Evolutionary conservation across 2,797 vertebrate species (phyloP), one percentile per base, ranked within the genome.

Genomic region (Anableps anableps): DNA sequence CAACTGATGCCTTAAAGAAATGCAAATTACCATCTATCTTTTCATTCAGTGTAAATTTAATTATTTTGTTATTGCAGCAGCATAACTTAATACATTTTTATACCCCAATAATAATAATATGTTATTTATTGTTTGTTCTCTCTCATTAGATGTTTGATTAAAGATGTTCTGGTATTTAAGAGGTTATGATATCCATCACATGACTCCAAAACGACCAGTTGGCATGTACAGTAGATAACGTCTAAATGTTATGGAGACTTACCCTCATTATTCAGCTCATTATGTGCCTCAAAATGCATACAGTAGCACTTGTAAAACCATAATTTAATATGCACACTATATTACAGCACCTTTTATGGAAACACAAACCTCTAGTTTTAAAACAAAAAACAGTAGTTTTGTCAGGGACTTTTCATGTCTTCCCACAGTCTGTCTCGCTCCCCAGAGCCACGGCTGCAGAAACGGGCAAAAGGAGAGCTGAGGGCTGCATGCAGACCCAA

Each of bases 361-460:
- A 14, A 62, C 29, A 62, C 31, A 62, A 62, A 34, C 31, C 5
- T 19, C 29, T 64, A 36, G 31, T 34, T 64, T 19, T 34, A 5
- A 19, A 64, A 17, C 62, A 14, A 60, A 31, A n/a, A n/a, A n/a
- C n/a, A n/a, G n/a, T n/a, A n/a, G 88, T 93, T 94, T 89, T 92
- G 88, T 91, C 50, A 80, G 89, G 85, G 83, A 81, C 85, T 88
- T 88, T 92, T 92, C 86, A 85, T 85, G 76, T 91, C 84, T 88
- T 89, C 82, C 77, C 78, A 76, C 85, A 83, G 89, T 79, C 86
- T 88, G 78, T 78, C 82, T 80, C 70, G 78, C 83, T 93, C 92
- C 90, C 92, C 1, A 31, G 92, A 92, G 92, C 85, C n/a, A 17
- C 81, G 89, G 87, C 87, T 85, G 91, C 87, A 92, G 89, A 91